phyloP scores from a whole-genome alignment of 64 coral and sea anemone genomes.

The Acropora yongei region DNA sequence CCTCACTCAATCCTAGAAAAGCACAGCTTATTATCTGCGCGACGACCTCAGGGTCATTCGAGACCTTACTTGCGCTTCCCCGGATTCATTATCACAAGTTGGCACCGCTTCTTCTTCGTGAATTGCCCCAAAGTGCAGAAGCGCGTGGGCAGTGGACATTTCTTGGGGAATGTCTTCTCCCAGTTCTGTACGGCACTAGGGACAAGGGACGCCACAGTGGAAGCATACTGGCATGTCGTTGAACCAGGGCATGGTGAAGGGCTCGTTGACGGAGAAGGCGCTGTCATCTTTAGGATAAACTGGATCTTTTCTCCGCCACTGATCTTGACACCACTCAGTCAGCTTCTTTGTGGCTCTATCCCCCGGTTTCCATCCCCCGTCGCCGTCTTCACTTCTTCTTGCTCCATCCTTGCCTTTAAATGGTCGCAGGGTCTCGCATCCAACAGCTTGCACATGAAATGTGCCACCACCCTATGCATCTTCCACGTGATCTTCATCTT shows the following conservation, averaged over 20 bases:
- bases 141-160: constrained; percentile 28
- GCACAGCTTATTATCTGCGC: background rate
- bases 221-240: constrained; percentile 47
- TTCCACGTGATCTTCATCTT: constrained; percentile 12
- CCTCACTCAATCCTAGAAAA: background rate
- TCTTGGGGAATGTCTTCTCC: constrained; percentile 8
- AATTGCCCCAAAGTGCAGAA: constrained; percentile 4
- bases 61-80: background rate
- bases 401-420: constrained; percentile 16
- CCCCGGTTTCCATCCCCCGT: background rate
- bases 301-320: constrained; percentile 54
- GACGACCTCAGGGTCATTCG: constrained; percentile 21
- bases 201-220: constrained; percentile 51
- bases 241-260: constrained; percentile 20
- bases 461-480: constrained; percentile 40
- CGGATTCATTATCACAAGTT: background rate
- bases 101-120: background rate
- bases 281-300: constrained; percentile 5
- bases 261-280: background rate
- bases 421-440: constrained; percentile 36
- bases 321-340: constrained; percentile 54
- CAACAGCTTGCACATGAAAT: constrained; percentile 54
- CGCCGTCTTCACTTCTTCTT: too few relatives aligned
- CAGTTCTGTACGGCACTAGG: constrained; percentile 36
- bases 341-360: constrained; percentile 27